These are phyloP conservation scores for Plecturocebus donacophilus DNA, from an alignment of 2,113 vertebrate species.

Conservation along the genomic window DNA sequence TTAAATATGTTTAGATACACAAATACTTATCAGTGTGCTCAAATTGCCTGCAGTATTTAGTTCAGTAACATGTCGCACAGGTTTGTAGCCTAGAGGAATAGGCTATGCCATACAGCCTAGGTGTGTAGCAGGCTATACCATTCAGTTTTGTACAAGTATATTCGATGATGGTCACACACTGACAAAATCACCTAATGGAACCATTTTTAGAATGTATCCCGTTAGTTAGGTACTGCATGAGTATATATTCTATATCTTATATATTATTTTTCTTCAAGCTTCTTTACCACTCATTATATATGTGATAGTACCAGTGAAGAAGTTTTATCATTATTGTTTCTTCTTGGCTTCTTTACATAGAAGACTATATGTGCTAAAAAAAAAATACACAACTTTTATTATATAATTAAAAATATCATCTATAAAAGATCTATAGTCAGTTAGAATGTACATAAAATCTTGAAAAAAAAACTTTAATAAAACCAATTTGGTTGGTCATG, in stretches of 20 bases:
- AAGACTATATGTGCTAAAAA: neutral
- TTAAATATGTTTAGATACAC: neutral
- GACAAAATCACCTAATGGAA: neutral
- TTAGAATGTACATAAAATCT: neutral
- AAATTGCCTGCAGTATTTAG: neutral
- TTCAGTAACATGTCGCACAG: neutral
- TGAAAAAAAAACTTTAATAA: neutral
- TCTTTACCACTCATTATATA: conserved; percentile 2
- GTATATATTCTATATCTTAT: neutral
- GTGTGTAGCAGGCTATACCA: neutral
- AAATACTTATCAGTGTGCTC: neutral
- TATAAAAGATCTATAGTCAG: neutral
- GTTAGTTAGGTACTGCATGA: neutral
- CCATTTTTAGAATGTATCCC: neutral
- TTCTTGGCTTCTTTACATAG: neutral
- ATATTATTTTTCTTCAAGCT: neutral
- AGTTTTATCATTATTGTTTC: neutral
- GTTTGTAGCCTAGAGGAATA: neutral
- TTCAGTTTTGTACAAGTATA: neutral
- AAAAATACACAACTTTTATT: neutral
- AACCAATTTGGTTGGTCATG: neutral
- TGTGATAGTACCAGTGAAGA: neutral
- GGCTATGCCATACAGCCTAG: neutral
- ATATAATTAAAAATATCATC: neutral
- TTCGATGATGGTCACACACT: neutral